Conservation (phyloP, 1,140 invertebrate genomes). For the Tribolium madens region DNA sequence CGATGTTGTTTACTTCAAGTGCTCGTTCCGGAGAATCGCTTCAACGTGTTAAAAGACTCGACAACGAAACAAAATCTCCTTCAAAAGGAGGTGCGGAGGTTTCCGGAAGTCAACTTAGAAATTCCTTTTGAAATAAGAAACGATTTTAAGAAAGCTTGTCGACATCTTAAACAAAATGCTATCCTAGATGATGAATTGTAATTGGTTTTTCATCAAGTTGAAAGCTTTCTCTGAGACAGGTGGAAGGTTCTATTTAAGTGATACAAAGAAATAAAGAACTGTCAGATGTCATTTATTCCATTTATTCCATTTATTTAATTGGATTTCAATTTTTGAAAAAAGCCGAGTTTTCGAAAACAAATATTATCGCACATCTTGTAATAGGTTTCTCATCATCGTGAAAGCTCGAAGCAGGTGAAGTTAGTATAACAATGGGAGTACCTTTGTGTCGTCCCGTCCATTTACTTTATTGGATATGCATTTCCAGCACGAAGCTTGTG, state of each 20-base stretch:
- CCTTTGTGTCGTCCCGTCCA: slow-evolving; percentile 25
- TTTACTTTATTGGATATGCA: slow-evolving; percentile 44
- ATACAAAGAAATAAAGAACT: not conserved
- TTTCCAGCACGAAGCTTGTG: slow-evolving; percentile 12
- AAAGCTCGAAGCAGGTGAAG: not conserved
- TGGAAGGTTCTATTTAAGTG: slow-evolving; percentile 6
- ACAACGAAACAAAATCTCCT: slow-evolving; percentile 1
- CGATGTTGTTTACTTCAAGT: slow-evolving; percentile 36
- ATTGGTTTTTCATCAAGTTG: slow-evolving; percentile 27
- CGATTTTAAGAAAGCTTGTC: not conserved
- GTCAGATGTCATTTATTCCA: not conserved
- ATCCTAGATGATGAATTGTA: slow-evolving; percentile 10
- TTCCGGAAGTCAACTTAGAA: not conserved
- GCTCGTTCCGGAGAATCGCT: slow-evolving; percentile 28
- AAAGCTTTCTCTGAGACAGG: slow-evolving; percentile 15
- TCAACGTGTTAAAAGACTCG: slow-evolving; percentile 11
- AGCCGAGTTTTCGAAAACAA: not conserved
- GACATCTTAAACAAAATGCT: not conserved
- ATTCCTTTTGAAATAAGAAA: not conserved
- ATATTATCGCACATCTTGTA: not conserved
- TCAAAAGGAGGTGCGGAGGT: not conserved
- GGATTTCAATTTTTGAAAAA: not conserved
- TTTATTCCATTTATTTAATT: not conserved
- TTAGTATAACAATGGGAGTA: not conserved
- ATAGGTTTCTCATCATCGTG: not conserved